Conservation (phyloP, 2,113 vertebrate genomes). For the Heteronetta atricapilla region DNA sequence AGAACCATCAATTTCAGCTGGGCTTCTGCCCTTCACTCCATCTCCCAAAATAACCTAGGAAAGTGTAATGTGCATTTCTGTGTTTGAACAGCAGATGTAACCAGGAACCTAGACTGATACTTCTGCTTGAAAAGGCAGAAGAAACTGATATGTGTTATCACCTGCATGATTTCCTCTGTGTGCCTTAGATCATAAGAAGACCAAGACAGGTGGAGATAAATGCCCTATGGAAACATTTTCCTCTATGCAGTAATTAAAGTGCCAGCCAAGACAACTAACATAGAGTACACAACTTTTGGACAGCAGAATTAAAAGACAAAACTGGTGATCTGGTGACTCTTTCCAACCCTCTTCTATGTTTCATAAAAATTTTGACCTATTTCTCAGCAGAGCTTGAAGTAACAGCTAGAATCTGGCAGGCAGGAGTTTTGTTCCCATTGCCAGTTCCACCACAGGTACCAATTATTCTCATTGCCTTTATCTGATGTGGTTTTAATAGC, state of each 20-base stretch:
- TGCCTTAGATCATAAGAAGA: neutral
- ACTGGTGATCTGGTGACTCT: neutral
- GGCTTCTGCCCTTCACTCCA: neutral
- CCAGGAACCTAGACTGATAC: neutral
- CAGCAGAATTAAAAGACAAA: neutral
- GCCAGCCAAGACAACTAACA: neutral
- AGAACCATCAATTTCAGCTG: neutral
- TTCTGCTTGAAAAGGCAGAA: neutral
- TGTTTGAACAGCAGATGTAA: neutral
- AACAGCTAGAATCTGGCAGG: neutral
- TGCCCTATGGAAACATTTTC: neutral
- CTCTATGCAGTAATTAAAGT: neutral
- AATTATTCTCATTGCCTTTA: neutral
- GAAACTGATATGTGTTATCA: neutral
- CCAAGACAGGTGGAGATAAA: neutral
- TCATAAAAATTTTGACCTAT: neutral
- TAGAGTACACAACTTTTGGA: neutral
- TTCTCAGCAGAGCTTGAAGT: neutral
- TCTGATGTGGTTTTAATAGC: neutral
- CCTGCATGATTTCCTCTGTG: neutral
- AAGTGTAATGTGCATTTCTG: fast-evolving
- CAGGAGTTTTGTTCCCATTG: neutral
- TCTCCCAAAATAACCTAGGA: neutral
- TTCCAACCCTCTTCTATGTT: neutral
- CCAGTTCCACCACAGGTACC: neutral